Evolutionary conservation across 2,888 invertebrate species (phyloP), one percentile per base, ranked within the genome.

Genomic region (Luffia ferchaultella): DNA sequence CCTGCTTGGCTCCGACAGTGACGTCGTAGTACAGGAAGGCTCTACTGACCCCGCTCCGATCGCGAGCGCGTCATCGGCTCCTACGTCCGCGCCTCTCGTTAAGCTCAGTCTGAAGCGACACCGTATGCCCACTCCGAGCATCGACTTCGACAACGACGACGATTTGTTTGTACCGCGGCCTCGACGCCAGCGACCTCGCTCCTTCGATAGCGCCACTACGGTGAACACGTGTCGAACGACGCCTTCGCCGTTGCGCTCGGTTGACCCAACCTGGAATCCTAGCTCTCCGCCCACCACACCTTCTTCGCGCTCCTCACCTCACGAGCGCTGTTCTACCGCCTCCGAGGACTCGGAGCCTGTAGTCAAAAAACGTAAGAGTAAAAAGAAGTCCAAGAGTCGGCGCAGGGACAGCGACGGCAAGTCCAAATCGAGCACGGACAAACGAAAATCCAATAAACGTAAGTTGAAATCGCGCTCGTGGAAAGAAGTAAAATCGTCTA

Each of bases 1-100:
- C 57, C 63, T 89, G 52, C 65, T 85, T 12, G 86, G 85, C n/a
- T 87, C 87, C 1, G 87, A 86, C 59, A 86, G 84, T 56, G 85
- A 78, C 58, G 78, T 79, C 9, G 70, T 78, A 18, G 64, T 84
- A 20, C 75, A 77, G 44, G 82, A 80, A 9, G 52, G 52, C 15
- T 54, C 3, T 30, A 12, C 12, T 57, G 12, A 62, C 58, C 20
- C 57, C 69, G n/a, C 68, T 62, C 17, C 49, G 9, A 30, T 30
- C 12, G 18, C 5, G 18, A 16, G 45, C 58, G 60, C 19, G 41
- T 59, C 17, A 57, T 44, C 12, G 19, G 40, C 20, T n/a, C 46
- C 40, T 16, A n/a, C 20, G 9, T 5, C 53, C 2, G 20, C 48
- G 9, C n/a, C 60, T 15, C 55, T 59, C 19, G 57, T 62, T 16